A percentile compares a stretch with the other conserved stretches of the same genome.
phyloP scores from a whole-genome alignment of 2,888 invertebrate genomes.

The Trachelus tabidus region DNA sequence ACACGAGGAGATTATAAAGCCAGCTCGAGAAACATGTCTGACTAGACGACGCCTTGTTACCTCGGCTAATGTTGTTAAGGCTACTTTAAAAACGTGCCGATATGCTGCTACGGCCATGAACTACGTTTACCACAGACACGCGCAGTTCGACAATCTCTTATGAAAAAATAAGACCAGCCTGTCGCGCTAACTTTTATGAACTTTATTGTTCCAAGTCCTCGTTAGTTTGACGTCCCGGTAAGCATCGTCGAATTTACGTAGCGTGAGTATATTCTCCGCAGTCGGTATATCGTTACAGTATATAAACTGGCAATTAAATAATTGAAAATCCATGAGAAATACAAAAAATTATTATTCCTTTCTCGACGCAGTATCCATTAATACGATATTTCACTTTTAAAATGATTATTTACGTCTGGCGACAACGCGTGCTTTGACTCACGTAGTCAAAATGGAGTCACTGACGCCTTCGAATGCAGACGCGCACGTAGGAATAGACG shows the following conservation, averaged over 20 bases:
- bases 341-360: neutral
- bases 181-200: neutral
- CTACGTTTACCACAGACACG: neutral
- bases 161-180: neutral
- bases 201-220: neutral
- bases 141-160: neutral
- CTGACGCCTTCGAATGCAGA: neutral
- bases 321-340: neutral
- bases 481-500: neutral
- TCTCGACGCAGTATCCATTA: neutral
- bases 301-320: neutral
- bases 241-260: neutral
- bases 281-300: neutral
- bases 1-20: neutral
- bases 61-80: neutral
- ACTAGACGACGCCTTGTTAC: neutral
- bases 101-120: neutral
- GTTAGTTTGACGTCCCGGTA: neutral
- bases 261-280: neutral
- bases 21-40: neutral
- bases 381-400: neutral
- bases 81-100: neutral
- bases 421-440: neutral
- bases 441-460: neutral
- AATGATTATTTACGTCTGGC: neutral